Base-by-base conservation (phyloP, 2,797 vertebrate genomes). In the Leptoclinus maculatus region DNA sequence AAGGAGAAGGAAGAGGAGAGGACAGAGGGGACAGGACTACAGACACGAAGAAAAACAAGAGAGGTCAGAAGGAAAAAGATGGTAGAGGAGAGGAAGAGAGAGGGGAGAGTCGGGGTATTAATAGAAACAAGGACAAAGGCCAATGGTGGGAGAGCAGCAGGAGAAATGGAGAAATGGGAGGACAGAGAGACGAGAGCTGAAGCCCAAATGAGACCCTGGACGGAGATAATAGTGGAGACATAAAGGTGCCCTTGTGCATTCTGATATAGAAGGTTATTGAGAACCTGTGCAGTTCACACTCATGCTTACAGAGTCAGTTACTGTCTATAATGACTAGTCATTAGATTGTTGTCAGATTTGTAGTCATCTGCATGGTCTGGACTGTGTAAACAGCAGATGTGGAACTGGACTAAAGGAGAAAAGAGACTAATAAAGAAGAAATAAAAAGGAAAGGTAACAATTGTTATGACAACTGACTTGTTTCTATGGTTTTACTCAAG, bases 101-200 rank as follows among this genome's bases (percentile, higher is more conserved):
- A 58, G 51, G 74, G 68, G 71, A 54, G 71, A 62, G 73, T 45
- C 60, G 41, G 10, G 21, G 78, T 91, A 93, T 90, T 89, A 89
- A 89, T 92, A 93, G 90, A 90, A 89, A 86, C 87, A 89, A 90
- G 89, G 89, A 90, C 88, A 90, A 89, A 93, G 88, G 91, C 88
- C 87, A 91, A 79, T 82, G 88, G 88, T 73, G 27, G 76, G 74
- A 90, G 58, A 80, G 80, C 66, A 85, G 81, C 73, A 85, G 74
- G 81, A 82, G 76, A 90, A 83, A 86, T 5, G 10, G 78, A 84
- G 79, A 71, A 85, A 85, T 76, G 72, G 81, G 76, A 85, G 85
- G 79, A 89, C 57, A 71, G 74, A 79, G 66, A 77, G 75, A 88
- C 3, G 2, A 70, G 59, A 74, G 54, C 63, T 60, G 63, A 72